phyloP scores from a whole-genome alignment of 35 echinoderm and acorn worm species.

The Patiria miniata region DNA sequence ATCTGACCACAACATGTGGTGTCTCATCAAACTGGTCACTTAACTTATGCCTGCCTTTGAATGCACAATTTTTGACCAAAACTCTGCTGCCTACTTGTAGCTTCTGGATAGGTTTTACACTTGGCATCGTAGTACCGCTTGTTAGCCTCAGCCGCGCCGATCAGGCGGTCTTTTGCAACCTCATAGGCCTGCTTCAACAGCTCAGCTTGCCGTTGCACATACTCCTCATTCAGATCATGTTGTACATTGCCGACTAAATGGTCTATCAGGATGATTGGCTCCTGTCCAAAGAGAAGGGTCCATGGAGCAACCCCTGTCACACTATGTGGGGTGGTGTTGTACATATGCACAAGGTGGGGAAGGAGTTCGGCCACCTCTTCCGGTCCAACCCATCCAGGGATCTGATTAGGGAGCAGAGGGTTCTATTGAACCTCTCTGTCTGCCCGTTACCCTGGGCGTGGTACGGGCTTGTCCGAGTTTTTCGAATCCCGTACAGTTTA shows the following conservation, averaged over 20 bases:
- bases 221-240: background rate
- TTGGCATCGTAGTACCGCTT: background rate
- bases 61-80: background rate
- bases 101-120: background rate
- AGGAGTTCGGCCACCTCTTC: constrained; percentile 35
- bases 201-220: constrained; percentile 17
- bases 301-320: constrained; percentile 36
- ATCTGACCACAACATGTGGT: background rate
- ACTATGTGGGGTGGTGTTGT: constrained; percentile 49
- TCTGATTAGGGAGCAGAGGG: constrained; percentile 42
- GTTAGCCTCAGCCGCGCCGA: too few relatives aligned
- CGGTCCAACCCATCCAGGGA: constrained; percentile 35
- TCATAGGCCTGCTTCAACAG: constrained; percentile 30
- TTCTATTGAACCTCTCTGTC: constrained; percentile 61
- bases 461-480: constrained; percentile 53
- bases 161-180: constrained; percentile 8
- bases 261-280: constrained; percentile 28
- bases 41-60: constrained; percentile 40
- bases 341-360: constrained; percentile 37
- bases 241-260: constrained; percentile 5
- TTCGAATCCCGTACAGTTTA: constrained; percentile 39
- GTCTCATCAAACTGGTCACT: constrained; percentile 17
- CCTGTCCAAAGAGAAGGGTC: constrained; percentile 33
- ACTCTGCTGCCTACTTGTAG: constrained; percentile 33
- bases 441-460: constrained; percentile 68